Base-by-base conservation (phyloP, 2,888 invertebrate genomes). In the Pardosa pseudoannulata region DNA sequence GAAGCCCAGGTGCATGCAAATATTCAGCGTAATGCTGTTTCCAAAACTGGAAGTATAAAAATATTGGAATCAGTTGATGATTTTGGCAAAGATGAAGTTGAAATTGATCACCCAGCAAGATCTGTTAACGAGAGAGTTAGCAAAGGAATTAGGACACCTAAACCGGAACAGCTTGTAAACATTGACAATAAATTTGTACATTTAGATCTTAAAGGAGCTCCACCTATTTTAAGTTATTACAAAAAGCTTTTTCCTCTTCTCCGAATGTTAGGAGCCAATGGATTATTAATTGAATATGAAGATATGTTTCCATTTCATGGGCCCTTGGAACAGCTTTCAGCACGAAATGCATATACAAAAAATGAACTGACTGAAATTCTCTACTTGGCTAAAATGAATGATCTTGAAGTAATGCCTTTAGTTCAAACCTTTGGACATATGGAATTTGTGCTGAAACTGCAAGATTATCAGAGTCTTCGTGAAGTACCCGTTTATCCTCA, bases 381-480 rank as follows among this genome's bases (percentile, higher is more conserved):
- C 74, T 92, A 94, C 85, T 92, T 95, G 90, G 96, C 95, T 0
- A 91, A 91, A 32, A 90, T 92, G 27, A 92, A 93, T 79, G 93
- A 94, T 16, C 92, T 97, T 0, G 93, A 93, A 88, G 94, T 95
- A 0, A 95, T 96, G 89, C 96, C 96, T 0, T 91, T 97, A 73
- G 92, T 97, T n/a, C 96, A 96, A 92, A 96, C 96, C 0, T 96
- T 96, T 91, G 96, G 96, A 0, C 96, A 97, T 91, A 92, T 97
- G 92, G 96, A 96, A 91, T 95, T 95, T 92, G 93, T 94, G 0
- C 92, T 97, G 70, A 97, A 97, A 90, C 92, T 95, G 29, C 91
- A 94, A 36, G 92, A 94, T 79, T 96, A 94, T 90, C 92, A 93
- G 79, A 93, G 94, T 79, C 92, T 95, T 73, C 92, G 96, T 88